phyloP scores from a whole-genome alignment of 1,140 invertebrate genomes.

The Lordiphosa clarofinis region DNA sequence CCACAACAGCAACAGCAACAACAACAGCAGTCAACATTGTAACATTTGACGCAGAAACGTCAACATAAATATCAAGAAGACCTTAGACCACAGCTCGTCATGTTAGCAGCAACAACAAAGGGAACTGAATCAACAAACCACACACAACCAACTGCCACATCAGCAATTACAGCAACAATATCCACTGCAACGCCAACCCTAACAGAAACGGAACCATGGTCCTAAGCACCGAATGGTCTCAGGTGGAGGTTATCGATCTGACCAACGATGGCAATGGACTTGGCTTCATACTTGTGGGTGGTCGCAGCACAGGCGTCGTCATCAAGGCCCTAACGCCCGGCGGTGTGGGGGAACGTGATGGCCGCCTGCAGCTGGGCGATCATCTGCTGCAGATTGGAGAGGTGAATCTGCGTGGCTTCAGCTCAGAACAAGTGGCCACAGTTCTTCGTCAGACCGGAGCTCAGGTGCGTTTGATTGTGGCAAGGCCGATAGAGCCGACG shows the following conservation, averaged over 20 bases:
- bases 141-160: constrained; percentile 4
- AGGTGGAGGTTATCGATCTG: constrained; percentile 94
- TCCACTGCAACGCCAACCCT: constrained; percentile 18
- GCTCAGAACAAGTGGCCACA: constrained; percentile 94
- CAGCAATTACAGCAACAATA: constrained; percentile 14
- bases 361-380: constrained; percentile 93
- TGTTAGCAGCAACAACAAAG: constrained; percentile 43
- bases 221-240: constrained; percentile 94
- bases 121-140: background rate
- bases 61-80: constrained; percentile 18
- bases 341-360: constrained; percentile 94
- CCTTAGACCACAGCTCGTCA: constrained; percentile 55
- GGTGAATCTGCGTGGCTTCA: constrained; percentile 94
- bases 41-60: constrained; percentile 20
- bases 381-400: constrained; percentile 97
- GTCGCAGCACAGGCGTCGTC: constrained; percentile 96
- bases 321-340: constrained; percentile 95
- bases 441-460: constrained; percentile 93
- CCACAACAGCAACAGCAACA: constrained; percentile 19
- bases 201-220: constrained; percentile 80
- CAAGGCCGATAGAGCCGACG: constrained; percentile 89
- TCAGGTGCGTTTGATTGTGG: constrained; percentile 93
- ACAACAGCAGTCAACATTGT: constrained; percentile 20
- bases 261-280: constrained; percentile 90
- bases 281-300: constrained; percentile 96